A percentile compares a stretch with the other conserved stretches of the same genome.
These are phyloP conservation scores for Aphrophora alni DNA, from an alignment of 2,888 invertebrate species.

Conservation along the genomic window DNA sequence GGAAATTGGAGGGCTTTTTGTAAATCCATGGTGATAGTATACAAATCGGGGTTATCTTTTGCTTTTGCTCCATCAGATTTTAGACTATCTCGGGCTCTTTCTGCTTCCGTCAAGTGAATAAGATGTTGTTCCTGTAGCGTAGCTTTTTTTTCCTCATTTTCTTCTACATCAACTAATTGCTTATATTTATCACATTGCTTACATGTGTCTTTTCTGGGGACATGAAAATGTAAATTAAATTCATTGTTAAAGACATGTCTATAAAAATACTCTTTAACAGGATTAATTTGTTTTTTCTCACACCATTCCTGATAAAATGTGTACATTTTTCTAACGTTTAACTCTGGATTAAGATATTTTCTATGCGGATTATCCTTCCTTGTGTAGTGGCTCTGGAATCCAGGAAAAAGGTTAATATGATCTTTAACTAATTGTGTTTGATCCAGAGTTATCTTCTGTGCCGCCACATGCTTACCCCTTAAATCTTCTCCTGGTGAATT, in stretches of 20 bases:
- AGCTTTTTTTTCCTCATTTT: background rate
- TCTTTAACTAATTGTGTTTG: slow-evolving; percentile 9
- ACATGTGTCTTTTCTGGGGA: slow-evolving; percentile 29
- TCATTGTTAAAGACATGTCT: slow-evolving; percentile 12
- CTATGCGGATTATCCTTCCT: slow-evolving; percentile 17
- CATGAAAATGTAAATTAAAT: slow-evolving; percentile 30
- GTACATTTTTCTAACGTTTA: slow-evolving; percentile 25
- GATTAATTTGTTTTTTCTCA: background rate
- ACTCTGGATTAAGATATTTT: slow-evolving; percentile 11
- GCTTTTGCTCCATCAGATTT: background rate
- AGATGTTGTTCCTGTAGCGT: slow-evolving; percentile 10
- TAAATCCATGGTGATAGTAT: slow-evolving; percentile 29
- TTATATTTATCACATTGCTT: slow-evolving; percentile 10
- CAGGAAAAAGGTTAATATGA: slow-evolving; percentile 17
- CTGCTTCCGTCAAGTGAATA: background rate
- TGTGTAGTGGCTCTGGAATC: slow-evolving; percentile 14
- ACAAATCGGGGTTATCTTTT: background rate
- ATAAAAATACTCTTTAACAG: slow-evolving; percentile 16
- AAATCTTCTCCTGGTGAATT: slow-evolving; percentile 23
- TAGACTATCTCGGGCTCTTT: slow-evolving; percentile 12
- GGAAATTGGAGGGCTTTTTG: slow-evolving; percentile 31
- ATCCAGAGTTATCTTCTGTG: slow-evolving; percentile 6
- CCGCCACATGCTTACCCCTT: slow-evolving; percentile 18
- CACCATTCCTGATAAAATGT: slow-evolving; percentile 11
- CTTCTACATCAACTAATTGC: background rate